phyloP scores from a whole-genome alignment of 2,113 vertebrate genomes.

The Elephas maximus region DNA sequence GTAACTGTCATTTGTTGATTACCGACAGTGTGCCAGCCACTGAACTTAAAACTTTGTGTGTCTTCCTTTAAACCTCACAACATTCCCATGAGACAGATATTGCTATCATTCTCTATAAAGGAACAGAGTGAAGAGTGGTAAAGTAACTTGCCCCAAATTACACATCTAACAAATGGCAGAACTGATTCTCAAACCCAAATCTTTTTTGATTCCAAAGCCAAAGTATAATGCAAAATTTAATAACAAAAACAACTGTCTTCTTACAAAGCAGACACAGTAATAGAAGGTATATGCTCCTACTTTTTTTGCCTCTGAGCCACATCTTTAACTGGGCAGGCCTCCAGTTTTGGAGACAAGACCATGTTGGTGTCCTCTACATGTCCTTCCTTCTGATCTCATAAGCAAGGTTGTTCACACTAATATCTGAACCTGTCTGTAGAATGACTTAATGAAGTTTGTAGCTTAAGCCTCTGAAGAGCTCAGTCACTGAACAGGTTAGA shows the following conservation, averaged over 20 bases:
- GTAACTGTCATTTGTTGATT: slow-evolving; percentile 6
- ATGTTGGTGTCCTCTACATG: neutral
- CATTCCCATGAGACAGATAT: neutral
- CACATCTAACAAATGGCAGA: neutral
- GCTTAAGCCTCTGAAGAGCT: neutral
- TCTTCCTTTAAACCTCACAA: slow-evolving; percentile 7
- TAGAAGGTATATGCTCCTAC: too few relatives aligned
- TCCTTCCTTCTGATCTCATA: neutral
- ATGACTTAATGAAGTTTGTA: slow-evolving; percentile 8
- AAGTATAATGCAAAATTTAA: slow-evolving; percentile 41
- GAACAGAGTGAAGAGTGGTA: neutral
- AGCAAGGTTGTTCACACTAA: neutral
- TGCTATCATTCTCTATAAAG: neutral
- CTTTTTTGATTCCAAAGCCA: neutral
- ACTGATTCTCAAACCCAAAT: neutral
- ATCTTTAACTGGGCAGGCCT: neutral
- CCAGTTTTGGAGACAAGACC: neutral
- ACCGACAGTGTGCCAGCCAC: neutral
- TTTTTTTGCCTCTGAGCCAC: neutral
- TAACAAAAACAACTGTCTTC: slow-evolving; percentile 39
- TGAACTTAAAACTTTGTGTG: slow-evolving; percentile 23
- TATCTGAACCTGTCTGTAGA: neutral
- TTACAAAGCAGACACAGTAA: neutral
- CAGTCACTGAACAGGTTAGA: neutral
- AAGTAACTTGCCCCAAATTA: slow-evolving; percentile 1